Evolutionary conservation across 2,797 vertebrate genomes (phyloP).

Genomic region (Halcyon smyrnensis): DNA sequence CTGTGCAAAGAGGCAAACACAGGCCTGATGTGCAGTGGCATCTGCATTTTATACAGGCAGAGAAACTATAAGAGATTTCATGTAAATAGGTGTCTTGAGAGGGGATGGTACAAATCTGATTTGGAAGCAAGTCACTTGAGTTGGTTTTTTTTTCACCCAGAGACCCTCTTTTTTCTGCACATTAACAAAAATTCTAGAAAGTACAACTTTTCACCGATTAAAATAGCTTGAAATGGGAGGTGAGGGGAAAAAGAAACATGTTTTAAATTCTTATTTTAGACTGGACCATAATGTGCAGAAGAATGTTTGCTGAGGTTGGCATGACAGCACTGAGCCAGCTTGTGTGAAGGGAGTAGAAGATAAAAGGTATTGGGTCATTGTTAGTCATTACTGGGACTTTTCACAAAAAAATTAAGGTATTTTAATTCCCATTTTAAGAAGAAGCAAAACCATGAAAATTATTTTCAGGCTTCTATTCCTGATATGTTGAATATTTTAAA

Average conservation of each 20-base stretch:
- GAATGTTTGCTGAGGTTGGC: neutral
- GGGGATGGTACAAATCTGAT: slow-evolving; percentile 71
- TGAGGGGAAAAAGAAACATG: neutral
- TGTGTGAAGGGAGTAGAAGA: neutral
- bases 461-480: neutral
- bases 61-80: slow-evolving; percentile 84
- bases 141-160: slow-evolving; percentile 54
- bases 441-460: neutral
- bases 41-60: slow-evolving; percentile 76
- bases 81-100: slow-evolving; percentile 77
- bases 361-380: neutral
- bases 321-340: neutral
- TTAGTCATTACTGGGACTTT: neutral
- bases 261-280: neutral
- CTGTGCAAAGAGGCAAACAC: slow-evolving; percentile 85
- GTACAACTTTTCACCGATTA: slow-evolving; percentile 64
- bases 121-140: slow-evolving; percentile 75
- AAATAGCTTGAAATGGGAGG: slow-evolving; percentile 51
- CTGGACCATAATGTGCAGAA: neutral
- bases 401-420: neutral
- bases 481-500: neutral
- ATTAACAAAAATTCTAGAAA: slow-evolving; percentile 59
- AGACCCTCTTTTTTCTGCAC: slow-evolving; percentile 63
- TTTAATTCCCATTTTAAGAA: slow-evolving; percentile 6
- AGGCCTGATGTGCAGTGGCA: slow-evolving; percentile 87